phyloP scores from a whole-genome alignment of 2,888 invertebrate genomes.

The Camptogramma bilineatum region DNA sequence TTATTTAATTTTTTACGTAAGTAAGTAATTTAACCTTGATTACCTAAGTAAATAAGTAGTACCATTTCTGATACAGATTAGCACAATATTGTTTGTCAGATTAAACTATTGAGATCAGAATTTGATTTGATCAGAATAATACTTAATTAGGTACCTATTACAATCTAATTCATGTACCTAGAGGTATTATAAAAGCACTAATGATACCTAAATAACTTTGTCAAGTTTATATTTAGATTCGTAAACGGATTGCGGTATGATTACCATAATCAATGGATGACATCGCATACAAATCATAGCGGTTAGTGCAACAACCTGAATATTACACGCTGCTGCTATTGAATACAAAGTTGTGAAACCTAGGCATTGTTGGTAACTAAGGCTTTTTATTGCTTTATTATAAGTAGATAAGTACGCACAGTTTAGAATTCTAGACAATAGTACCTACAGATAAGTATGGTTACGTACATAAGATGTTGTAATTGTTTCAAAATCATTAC shows the following conservation, averaged over 20 bases:
- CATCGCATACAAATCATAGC: conserved; percentile 21
- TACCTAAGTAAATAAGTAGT: too few relatives aligned
- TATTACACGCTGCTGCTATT: conserved; percentile 22
- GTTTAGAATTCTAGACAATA: not conserved
- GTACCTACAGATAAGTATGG: too few relatives aligned
- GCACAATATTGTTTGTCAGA: too few relatives aligned
- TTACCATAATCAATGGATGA: conserved; percentile 24
- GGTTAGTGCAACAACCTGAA: conserved; percentile 28
- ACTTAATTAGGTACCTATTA: too few relatives aligned
- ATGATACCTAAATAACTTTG: conserved; percentile 14
- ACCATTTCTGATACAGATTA: too few relatives aligned
- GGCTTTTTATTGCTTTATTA: not conserved
- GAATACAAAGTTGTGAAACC: conserved; percentile 16
- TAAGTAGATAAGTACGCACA: too few relatives aligned
- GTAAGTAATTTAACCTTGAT: too few relatives aligned
- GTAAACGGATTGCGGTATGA: conserved; percentile 10
- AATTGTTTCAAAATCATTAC: too few relatives aligned
- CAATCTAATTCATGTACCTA: not conserved
- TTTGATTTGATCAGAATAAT: too few relatives aligned
- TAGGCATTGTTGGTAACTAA: not conserved
- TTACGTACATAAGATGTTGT: too few relatives aligned
- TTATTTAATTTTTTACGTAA: too few relatives aligned
- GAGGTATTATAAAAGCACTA: conserved; percentile 15
- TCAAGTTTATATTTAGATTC: conserved; percentile 26
- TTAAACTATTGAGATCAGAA: too few relatives aligned